phyloP scores from a whole-genome alignment of 2,888 invertebrate species.

The Thymelicus sylvestris region DNA sequence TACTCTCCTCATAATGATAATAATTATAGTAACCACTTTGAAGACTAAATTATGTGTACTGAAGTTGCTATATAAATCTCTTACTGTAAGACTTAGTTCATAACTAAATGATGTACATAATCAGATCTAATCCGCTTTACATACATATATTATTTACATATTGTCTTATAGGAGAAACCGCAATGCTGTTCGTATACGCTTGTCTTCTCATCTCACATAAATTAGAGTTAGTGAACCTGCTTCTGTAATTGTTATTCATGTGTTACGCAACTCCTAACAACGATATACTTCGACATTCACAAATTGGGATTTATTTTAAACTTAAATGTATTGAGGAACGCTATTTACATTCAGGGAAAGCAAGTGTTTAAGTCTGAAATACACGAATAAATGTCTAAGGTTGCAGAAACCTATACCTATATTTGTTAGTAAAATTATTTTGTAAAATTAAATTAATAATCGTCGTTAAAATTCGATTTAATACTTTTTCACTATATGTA shows the following conservation, averaged over 20 bases:
- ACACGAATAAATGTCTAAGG: no score
- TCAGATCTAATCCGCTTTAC: neutral
- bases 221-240: conserved; percentile 33
- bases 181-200: conserved; percentile 11
- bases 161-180: conserved; percentile 8
- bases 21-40: no score
- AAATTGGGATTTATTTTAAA: conserved; percentile 35
- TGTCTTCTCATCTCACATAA: conserved; percentile 25
- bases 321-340: conserved; percentile 14
- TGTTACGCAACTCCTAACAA: conserved; percentile 34
- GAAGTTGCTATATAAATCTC: no score
- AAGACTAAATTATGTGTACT: no score
- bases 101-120: neutral
- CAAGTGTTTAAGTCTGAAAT: neutral
- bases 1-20: no score
- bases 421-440: no score
- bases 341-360: neutral
- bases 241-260: conserved; percentile 38
- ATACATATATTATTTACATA: conserved; percentile 10
- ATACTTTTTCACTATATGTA: no score
- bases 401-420: no score
- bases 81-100: no score
- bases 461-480: no score
- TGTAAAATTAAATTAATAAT: no score
- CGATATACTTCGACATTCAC: conserved; percentile 34